phyloP scores from a whole-genome alignment of 2,888 invertebrate genomes.

The Mythimna impura region DNA sequence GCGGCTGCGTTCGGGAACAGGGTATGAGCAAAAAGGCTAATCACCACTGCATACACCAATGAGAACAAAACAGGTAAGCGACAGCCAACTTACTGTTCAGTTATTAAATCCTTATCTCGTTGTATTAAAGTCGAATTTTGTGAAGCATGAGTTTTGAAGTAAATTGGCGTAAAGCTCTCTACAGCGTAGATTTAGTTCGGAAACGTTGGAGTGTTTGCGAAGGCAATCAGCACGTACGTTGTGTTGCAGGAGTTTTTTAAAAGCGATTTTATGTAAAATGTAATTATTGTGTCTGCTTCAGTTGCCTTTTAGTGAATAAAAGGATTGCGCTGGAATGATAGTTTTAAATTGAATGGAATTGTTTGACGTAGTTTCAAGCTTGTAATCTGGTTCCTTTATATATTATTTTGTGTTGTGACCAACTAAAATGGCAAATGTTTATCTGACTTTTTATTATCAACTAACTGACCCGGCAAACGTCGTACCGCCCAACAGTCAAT shows the following conservation, averaged over 20 bases:
- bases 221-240: slow-evolving; percentile 69
- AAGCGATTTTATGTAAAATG: slow-evolving; percentile 59
- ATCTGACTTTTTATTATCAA: too few species aligned
- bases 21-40: slow-evolving; percentile 70
- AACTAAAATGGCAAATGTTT: not conserved
- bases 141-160: slow-evolving; percentile 18
- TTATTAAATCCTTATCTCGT: slow-evolving; percentile 16
- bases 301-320: slow-evolving; percentile 47
- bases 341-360: slow-evolving; percentile 47
- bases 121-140: slow-evolving; percentile 28
- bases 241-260: slow-evolving; percentile 58
- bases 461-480: too few species aligned
- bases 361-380: slow-evolving; percentile 6
- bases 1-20: slow-evolving; percentile 61
- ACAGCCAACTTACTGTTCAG: slow-evolving; percentile 29
- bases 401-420: not conserved
- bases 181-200: slow-evolving; percentile 66
- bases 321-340: slow-evolving; percentile 36
- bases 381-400: slow-evolving; percentile 2
- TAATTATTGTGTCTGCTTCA: slow-evolving; percentile 58
- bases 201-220: slow-evolving; percentile 68
- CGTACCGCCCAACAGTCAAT: too few species aligned
- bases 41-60: slow-evolving; percentile 65
- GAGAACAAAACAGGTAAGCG: slow-evolving; percentile 66
- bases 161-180: slow-evolving; percentile 56